phyloP scores from a whole-genome alignment of 2,797 vertebrate species.

The Sebastes miniatus region DNA sequence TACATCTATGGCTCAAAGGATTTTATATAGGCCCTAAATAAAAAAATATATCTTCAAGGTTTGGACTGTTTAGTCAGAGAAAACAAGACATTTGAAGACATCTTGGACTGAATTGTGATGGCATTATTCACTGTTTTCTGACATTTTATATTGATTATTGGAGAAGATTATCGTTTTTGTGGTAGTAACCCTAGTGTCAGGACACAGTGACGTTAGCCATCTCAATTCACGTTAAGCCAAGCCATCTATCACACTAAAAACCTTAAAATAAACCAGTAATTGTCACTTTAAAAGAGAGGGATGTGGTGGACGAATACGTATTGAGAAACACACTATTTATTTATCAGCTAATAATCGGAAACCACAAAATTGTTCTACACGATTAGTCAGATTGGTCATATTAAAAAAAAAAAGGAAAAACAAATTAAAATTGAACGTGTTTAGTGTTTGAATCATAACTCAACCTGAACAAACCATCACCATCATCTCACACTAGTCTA shows the following conservation, averaged over 20 bases:
- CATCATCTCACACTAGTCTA: neutral
- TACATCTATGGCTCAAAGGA: neutral
- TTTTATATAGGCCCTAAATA: too few relatives aligned
- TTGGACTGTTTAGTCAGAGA: neutral
- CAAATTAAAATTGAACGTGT: accelerated
- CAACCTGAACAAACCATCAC: neutral
- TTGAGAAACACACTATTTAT: too few relatives aligned
- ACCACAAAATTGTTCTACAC: too few relatives aligned
- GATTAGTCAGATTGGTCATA: neutral
- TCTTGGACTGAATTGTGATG: neutral
- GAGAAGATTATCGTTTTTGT: neutral
- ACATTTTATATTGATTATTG: neutral
- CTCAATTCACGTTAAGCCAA: neutral
- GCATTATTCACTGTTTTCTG: neutral
- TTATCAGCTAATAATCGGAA: too few relatives aligned
- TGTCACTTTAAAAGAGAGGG: too few relatives aligned
- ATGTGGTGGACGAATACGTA: too few relatives aligned
- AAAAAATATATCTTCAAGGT: neutral
- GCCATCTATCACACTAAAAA: neutral
- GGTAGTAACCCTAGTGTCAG: neutral
- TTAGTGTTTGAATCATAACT: accelerated
- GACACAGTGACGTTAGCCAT: neutral
- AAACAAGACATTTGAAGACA: neutral
- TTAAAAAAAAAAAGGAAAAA: neutral
- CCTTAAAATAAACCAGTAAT: neutral